Evolutionary conservation across 1,140 invertebrate genomes (phyloP).

Genomic region (Probaryconus sp.): DNA sequence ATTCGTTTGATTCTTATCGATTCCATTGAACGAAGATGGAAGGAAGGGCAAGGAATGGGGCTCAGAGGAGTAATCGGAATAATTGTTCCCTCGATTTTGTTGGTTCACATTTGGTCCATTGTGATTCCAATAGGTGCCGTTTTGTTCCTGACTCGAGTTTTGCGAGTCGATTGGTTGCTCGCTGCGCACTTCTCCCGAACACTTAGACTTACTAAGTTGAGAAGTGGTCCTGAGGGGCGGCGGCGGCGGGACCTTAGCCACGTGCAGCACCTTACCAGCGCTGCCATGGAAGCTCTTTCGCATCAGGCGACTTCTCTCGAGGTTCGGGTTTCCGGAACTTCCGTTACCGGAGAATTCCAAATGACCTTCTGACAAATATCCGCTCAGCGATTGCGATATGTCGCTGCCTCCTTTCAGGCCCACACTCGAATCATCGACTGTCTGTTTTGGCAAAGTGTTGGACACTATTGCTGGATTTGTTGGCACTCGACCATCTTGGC

Average conservation of each 20-base stretch:
- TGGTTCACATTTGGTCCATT: slow-evolving; percentile 43
- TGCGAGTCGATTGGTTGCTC: slow-evolving; percentile 77
- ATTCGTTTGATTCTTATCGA: slow-evolving; percentile 29
- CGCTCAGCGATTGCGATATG: slow-evolving; percentile 82
- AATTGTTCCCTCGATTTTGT: slow-evolving; percentile 66
- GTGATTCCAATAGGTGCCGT: slow-evolving; percentile 71
- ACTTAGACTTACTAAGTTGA: slow-evolving; percentile 86
- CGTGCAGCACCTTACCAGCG: slow-evolving; percentile 86
- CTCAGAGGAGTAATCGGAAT: slow-evolving; percentile 78
- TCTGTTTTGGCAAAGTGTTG: slow-evolving; percentile 78
- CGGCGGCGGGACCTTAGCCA: slow-evolving; percentile 90
- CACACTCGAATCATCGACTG: slow-evolving; percentile 86
- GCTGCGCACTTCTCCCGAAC: slow-evolving; percentile 80
- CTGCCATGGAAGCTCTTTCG: slow-evolving; percentile 93
- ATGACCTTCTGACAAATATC: slow-evolving; percentile 92
- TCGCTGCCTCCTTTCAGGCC: slow-evolving; percentile 82
- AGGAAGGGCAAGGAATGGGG: slow-evolving; percentile 83
- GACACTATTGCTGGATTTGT: slow-evolving; percentile 71
- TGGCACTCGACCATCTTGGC: slow-evolving; percentile 78
- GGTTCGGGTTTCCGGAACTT: slow-evolving; percentile 85
- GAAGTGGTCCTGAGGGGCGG: slow-evolving; percentile 92
- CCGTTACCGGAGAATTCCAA: slow-evolving; percentile 84
- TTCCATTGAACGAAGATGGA: slow-evolving; percentile 78
- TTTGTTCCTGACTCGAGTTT: slow-evolving; percentile 68
- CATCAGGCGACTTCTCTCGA: slow-evolving; percentile 92